phyloP scores from a whole-genome alignment of 2,888 invertebrate species.

The Ophioninae sp. region DNA sequence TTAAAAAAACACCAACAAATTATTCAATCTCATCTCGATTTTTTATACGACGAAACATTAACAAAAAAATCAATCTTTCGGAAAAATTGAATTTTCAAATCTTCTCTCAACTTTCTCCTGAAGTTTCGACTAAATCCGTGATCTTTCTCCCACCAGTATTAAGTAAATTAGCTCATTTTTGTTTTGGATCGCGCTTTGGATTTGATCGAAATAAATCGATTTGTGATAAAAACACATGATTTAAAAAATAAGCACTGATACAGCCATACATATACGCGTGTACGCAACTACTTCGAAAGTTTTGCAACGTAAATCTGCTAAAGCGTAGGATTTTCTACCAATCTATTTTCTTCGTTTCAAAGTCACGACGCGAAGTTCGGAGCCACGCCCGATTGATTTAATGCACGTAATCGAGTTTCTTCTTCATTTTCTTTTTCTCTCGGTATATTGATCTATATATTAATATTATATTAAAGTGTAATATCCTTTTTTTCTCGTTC shows the following conservation, averaged over 20 bases:
- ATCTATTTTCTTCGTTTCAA: conserved; percentile 14
- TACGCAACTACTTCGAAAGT: conserved; percentile 25
- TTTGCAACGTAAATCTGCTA: conserved; percentile 47
- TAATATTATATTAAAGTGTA: conserved; percentile 77
- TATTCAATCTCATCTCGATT: background rate
- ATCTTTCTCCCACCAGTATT: too few relatives aligned
- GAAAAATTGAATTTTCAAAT: background rate
- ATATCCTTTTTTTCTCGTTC: conserved; percentile 74
- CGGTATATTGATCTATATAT: conserved; percentile 60
- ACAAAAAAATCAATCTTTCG: background rate
- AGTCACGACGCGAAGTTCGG: conserved; percentile 26
- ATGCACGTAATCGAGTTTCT: conserved; percentile 53
- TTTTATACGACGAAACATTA: background rate
- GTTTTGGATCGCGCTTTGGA: too few relatives aligned
- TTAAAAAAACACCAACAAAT: background rate
- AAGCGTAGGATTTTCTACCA: conserved; percentile 27
- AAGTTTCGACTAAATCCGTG: background rate
- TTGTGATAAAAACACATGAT: too few relatives aligned
- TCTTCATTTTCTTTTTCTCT: conserved; percentile 34
- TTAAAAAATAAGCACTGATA: background rate
- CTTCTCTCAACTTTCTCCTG: background rate
- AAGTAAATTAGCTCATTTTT: too few relatives aligned
- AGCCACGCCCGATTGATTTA: conserved; percentile 45
- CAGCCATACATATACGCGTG: background rate
- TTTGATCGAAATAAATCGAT: too few relatives aligned